Percentiles rank a stretch among this genome's conserved stretches.
Conservation (phyloP, 1,140 invertebrate species). For the Caenorhabditis tropicalis region DNA sequence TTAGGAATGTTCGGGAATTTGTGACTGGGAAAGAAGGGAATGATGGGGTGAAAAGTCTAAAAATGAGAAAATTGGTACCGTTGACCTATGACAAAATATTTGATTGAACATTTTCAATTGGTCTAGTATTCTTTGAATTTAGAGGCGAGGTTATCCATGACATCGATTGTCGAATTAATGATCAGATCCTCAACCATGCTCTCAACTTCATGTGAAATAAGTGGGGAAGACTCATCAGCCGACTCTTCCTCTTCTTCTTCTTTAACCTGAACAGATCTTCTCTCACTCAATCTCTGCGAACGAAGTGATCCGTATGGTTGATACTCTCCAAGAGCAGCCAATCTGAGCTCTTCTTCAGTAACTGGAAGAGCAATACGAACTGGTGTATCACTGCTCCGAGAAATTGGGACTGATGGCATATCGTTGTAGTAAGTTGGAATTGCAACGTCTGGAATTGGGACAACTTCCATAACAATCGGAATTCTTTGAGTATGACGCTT, state of each 20-base stretch:
- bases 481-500: not conserved
- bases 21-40: too few species aligned
- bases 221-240: not conserved
- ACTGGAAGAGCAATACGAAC: conserved; percentile 19
- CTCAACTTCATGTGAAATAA: not conserved
- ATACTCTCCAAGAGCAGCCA: conserved; percentile 14
- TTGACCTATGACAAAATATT: too few species aligned
- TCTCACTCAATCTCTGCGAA: not conserved
- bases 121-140: not conserved
- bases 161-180: not conserved
- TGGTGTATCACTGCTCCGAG: not conserved
- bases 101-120: too few species aligned
- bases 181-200: conserved; percentile 2
- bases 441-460: not conserved
- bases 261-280: not conserved
- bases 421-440: not conserved
- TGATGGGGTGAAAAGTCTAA: too few species aligned
- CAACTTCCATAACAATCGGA: not conserved
- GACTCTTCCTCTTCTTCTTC: not conserved
- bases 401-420: not conserved
- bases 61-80: too few species aligned
- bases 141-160: not conserved
- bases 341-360: not conserved
- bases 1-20: too few species aligned
- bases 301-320: not conserved